Conservation (phyloP, 1,140 invertebrate genomes). For the Pogonus chalceus region DNA sequence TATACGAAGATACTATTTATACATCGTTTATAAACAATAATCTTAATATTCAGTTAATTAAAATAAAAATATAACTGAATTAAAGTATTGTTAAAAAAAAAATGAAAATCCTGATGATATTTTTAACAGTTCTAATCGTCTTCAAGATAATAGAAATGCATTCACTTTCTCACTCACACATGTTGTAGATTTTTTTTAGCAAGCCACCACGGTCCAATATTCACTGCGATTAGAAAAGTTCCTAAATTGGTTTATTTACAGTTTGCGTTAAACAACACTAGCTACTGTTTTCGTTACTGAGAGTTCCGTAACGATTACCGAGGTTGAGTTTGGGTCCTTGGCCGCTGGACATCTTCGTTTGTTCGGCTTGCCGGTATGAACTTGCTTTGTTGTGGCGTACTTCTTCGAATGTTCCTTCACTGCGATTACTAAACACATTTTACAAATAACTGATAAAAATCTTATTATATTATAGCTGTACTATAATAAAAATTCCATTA, state of each 20-base stretch:
- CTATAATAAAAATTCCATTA: no score
- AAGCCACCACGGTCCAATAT: not conserved
- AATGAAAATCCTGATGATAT: not conserved
- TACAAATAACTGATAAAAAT: conserved; percentile 10
- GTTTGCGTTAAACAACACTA: conserved; percentile 24
- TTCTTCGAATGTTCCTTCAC: conserved; percentile 48
- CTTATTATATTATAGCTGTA: no score
- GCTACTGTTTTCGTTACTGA: conserved; percentile 31
- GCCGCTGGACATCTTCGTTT: conserved; percentile 22
- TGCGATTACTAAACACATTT: conserved; percentile 37
- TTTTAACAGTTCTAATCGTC: conserved; percentile 4
- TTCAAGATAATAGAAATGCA: not conserved
- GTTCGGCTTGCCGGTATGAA: conserved; percentile 28
- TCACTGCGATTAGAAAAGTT: not conserved
- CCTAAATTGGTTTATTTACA: not conserved
- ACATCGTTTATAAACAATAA: no score
- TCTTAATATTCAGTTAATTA: no score
- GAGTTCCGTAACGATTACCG: conserved; percentile 40
- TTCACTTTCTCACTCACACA: conserved; percentile 4
- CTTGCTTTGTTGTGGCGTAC: conserved; percentile 38
- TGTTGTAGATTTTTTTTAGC: not conserved
- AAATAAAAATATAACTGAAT: no score
- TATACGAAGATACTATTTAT: no score
- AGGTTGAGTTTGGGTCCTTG: conserved; percentile 41
- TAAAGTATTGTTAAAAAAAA: not conserved